Conservation (phyloP, 2,888 invertebrate species). For the Petrophora chlorosata region DNA sequence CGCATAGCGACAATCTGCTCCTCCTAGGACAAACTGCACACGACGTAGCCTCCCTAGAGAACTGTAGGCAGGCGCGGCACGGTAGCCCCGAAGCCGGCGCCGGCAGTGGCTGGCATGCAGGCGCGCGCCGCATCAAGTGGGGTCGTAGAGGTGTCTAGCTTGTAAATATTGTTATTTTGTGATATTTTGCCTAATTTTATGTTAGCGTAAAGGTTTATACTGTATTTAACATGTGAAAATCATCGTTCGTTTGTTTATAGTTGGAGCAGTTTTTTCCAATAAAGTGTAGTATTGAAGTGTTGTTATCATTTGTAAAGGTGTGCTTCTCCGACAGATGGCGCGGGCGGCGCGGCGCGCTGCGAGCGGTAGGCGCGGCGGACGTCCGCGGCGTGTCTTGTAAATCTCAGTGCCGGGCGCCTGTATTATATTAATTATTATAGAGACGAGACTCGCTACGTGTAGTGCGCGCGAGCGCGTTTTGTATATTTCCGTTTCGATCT, state of each 20-base stretch:
- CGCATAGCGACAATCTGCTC: conserved; percentile 13
- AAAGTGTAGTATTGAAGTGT: conserved; percentile 8
- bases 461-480: conserved; percentile 50
- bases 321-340: conserved; percentile 60
- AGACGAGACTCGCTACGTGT: conserved; percentile 50
- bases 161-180: not conserved
- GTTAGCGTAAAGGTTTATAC: no score
- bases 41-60: conserved; percentile 18
- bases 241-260: no score
- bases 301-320: conserved; percentile 37
- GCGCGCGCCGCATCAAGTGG: conserved; percentile 20
- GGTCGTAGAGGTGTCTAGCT: conserved; percentile 27
- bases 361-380: not conserved
- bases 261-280: conserved; percentile 2
- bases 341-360: conserved; percentile 31
- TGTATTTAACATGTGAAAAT: no score
- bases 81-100: not conserved
- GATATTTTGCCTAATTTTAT: no score
- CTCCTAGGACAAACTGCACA: conserved; percentile 29
- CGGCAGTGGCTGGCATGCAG: not conserved
- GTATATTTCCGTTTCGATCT: conserved; percentile 72
- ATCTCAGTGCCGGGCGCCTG: conserved; percentile 64
- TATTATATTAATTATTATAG: conserved; percentile 57
- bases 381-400: conserved; percentile 74
- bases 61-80: not conserved